These are phyloP conservation scores for Pachypanchax playfairii DNA, from an alignment of 2,113 vertebrate genomes.

Conservation along the genomic window DNA sequence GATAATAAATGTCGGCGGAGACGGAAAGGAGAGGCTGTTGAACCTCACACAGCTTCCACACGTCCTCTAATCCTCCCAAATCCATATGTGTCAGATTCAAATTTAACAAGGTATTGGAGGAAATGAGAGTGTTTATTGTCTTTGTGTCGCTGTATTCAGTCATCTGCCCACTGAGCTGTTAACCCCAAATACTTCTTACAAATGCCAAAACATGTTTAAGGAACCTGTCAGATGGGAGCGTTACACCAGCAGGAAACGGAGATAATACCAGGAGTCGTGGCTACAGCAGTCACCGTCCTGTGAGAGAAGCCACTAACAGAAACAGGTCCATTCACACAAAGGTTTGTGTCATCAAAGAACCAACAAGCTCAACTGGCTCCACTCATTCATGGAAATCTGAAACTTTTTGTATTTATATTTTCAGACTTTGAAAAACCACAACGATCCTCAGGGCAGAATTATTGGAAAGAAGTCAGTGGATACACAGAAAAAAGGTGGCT, in stretches of 20 bases:
- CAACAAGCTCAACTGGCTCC: neutral
- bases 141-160: neutral
- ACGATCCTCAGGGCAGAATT: conserved; percentile 42
- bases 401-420: conserved; percentile 9
- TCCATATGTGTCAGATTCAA: conserved; percentile 12
- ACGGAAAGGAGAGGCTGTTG: conserved; percentile 20
- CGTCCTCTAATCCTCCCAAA: conserved; percentile 29
- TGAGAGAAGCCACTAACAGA: conserved; percentile 31
- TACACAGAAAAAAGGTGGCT: conserved; percentile 59
- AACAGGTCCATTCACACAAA: neutral
- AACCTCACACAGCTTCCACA: conserved; percentile 6
- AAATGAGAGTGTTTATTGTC: neutral
- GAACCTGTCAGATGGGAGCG: conserved; percentile 21
- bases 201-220: conserved; percentile 43
- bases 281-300: conserved; percentile 33
- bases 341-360: too few relatives aligned
- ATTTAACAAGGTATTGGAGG: conserved; percentile 40
- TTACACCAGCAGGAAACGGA: conserved; percentile 22
- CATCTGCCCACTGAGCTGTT: too few relatives aligned
- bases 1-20: conserved; percentile 32
- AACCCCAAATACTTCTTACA: neutral
- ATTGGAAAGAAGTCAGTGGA: conserved; percentile 45
- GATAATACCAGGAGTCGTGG: conserved; percentile 36
- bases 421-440: conserved; percentile 49
- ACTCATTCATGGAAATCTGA: neutral